phyloP scores from a whole-genome alignment of 64 coral and sea anemone genomes.

The Actinia tenebrosa region DNA sequence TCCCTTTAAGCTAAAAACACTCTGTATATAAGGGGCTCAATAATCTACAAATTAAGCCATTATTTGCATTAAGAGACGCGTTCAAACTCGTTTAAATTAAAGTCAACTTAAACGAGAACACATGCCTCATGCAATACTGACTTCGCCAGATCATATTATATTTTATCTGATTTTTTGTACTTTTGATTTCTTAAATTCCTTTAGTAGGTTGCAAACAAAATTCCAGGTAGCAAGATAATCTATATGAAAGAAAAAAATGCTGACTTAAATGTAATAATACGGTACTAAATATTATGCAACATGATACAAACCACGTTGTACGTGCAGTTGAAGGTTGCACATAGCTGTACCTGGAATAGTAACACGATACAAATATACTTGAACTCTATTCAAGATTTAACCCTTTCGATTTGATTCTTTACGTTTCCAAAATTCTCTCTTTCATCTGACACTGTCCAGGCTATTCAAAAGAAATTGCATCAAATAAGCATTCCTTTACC shows the following conservation, averaged over 20 bases:
- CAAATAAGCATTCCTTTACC: too few relatives aligned
- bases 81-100: not conserved
- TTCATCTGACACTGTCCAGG: too few relatives aligned
- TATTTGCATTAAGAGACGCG: slow-evolving; percentile 1
- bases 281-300: too few relatives aligned
- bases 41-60: not conserved
- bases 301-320: not conserved
- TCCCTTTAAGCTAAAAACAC: too few relatives aligned
- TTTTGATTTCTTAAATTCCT: not conserved
- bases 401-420: not conserved
- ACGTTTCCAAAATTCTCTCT: too few relatives aligned
- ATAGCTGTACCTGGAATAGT: not conserved
- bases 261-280: too few relatives aligned
- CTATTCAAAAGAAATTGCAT: too few relatives aligned
- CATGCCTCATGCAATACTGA: not conserved
- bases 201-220: too few relatives aligned
- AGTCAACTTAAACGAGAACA: not conserved
- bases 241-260: too few relatives aligned
- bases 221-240: too few relatives aligned
- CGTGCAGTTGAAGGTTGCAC: not conserved
- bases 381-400: not conserved
- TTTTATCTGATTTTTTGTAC: not conserved
- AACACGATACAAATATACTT: not conserved
- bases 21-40: too few relatives aligned
- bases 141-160: not conserved